Base-by-base conservation (phyloP, 2,797 vertebrate genomes). In the Aeoliscus strigatus region DNA sequence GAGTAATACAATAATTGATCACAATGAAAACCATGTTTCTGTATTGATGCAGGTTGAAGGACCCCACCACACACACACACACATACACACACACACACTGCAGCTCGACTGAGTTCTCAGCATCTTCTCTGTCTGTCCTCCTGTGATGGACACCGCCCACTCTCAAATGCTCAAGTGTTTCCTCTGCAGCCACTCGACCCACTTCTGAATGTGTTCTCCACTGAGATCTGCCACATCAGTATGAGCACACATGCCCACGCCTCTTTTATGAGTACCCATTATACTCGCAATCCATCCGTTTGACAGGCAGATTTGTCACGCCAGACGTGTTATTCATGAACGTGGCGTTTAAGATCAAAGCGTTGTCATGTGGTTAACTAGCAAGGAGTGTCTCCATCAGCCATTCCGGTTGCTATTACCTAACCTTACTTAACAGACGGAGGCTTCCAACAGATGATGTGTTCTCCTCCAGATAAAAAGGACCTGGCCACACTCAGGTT, bases 151-250 rank as follows among this genome's bases (percentile, higher is more conserved):
- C n/a, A 35, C 39, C 6, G 11, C 6, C 18, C 17, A 54, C 18
- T 27, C 33, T 18, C 46, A 57, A 33, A 53, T 55, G 47, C 25
- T 40, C 9, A 63, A 61, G 51, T 41, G 44, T 26, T 67, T 39
- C 56, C 37, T 39, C 16, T 15, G 17, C 30, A 32, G 36, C 33
- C 1, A 1, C 47, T 33, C 51, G 57, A 43, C 47, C 40, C 60
- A 60, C 74, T 71, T 73, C 66, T 36, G 52, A 66, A 29, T 26
- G 18, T 17, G 1, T 35, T 26, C 4, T 39, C 43, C 45, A 57
- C 32, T 39, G 14, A 45, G 39, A 34, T 14, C 30, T 36, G 17
- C 35, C 24, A 5, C 15, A 27, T 26, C 8, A 25, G n/a, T 15
- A 33, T 9, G 4, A 15, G 13, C 4, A 6, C 34, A 28, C 21